Evolutionary conservation across 1,140 invertebrate species (phyloP), one percentile per base, ranked within the genome.

Genomic region (Chelonus insularis): DNA sequence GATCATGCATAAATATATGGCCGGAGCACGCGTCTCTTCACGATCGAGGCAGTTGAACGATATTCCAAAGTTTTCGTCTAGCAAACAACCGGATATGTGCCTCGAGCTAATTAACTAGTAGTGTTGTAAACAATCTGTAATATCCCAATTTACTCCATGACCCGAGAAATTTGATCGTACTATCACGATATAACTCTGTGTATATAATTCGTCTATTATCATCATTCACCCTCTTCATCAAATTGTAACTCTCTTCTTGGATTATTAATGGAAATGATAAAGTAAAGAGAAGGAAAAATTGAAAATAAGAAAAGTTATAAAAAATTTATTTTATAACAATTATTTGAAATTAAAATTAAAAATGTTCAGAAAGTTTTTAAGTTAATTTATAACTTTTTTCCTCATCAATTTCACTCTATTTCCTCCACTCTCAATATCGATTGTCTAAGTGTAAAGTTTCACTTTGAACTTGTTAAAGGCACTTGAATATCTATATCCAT

Each of bases 51-150:
- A 25, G 16, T 36, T 50, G 20, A 25, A 60, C 14, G 20, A 51
- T 41, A 20, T 50, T 51, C 14, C 45, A 50, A 37, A 51, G 14
- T 16, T 25, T 50, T 18, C 14, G 20, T 11, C 12, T 25, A 41
- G 54, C 37, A 62, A 58, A 61, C 59, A 55, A 47, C 37, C 34
- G 55, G 45, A 51, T 55, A 54, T 41, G 29, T 52, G 29, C 47
- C 63, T 45, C 63, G 41, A 67, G 57, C 67, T 70, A 68, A 70
- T 70, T 70, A 70, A 70, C 68, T 66, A 67, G 47, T 43, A n/a
- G 55, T 57, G 47, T 60, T 64, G 37, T 63, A 65, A 61, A 65
- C 65, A 68, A 70, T 50, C 63, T 63, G 59, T 63, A 64, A 70
- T 70, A 63, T 65, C 59, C 55, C 47, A 64, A 62, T 67, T 47